These are phyloP conservation scores for Tenebrosternarchus preto DNA, from an alignment of 2,113 vertebrate species.

Conservation along the genomic window DNA sequence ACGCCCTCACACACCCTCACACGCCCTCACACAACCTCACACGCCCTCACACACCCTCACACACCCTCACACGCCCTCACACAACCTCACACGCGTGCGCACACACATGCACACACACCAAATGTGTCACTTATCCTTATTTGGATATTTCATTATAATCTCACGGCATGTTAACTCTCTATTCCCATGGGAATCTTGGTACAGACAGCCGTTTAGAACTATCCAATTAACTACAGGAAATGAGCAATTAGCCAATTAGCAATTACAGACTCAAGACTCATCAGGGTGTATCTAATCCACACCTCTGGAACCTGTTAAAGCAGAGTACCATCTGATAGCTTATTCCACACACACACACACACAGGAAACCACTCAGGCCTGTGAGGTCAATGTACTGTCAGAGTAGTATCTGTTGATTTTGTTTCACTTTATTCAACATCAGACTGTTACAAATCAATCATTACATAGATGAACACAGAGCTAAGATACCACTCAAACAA, in stretches of 20 bases:
- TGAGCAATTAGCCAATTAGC: slow-evolving; percentile 44
- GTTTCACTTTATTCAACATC: no score
- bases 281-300: slow-evolving; percentile 41
- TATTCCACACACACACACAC: background rate
- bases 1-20: no score
- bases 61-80: background rate
- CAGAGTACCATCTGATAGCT: background rate
- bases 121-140: background rate
- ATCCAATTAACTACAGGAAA: slow-evolving; percentile 41
- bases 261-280: slow-evolving; percentile 36
- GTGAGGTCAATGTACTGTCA: no score
- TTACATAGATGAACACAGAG: no score
- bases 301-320: slow-evolving; percentile 45
- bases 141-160: slow-evolving; percentile 28
- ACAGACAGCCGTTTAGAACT: slow-evolving; percentile 6
- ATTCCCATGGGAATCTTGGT: slow-evolving; percentile 28
- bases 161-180: slow-evolving; percentile 10
- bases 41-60: background rate
- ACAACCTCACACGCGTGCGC: background rate
- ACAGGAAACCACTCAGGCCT: background rate
- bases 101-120: background rate
- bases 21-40: no score
- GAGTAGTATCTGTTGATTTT: no score
- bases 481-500: no score
- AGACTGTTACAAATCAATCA: no score